A percentile compares a stretch with the other conserved stretches of the same genome.
These are phyloP conservation scores for Gari tellinella DNA, from an alignment of 2,888 invertebrate species.

Conservation along the genomic window DNA sequence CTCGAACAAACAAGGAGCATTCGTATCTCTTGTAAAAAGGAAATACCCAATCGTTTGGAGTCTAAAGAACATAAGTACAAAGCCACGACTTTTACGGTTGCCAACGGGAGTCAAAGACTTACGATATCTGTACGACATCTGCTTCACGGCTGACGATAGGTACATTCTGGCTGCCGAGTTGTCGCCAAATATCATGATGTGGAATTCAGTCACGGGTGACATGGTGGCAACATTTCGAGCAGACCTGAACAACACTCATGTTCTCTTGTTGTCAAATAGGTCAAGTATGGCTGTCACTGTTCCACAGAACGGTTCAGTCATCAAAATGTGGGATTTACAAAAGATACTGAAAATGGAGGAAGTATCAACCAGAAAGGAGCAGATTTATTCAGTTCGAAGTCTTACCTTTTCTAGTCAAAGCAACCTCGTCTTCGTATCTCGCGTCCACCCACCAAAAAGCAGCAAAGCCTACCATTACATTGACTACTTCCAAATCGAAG, in stretches of 20 bases:
- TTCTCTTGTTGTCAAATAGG: constrained; percentile 22
- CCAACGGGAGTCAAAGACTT: constrained; percentile 31
- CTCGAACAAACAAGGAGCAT: constrained; percentile 48
- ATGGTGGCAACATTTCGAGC: constrained; percentile 46
- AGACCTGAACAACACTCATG: constrained; percentile 49
- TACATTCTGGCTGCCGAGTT: constrained; percentile 52
- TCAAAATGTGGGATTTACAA: constrained; percentile 58
- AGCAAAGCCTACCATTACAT: constrained; percentile 68
- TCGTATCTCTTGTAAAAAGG: constrained; percentile 53
- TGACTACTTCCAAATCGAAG: constrained; percentile 72
- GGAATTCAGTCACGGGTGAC: constrained; percentile 51
- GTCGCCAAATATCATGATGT: constrained; percentile 51
- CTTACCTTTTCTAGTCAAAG: constrained; percentile 47
- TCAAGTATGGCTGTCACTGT: constrained; percentile 43
- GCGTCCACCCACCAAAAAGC: constrained; percentile 57
- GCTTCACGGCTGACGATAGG: constrained; percentile 55
- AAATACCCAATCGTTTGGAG: constrained; percentile 62
- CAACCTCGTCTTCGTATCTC: constrained; percentile 46
- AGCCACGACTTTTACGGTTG: constrained; percentile 42
- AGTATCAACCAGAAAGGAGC: constrained; percentile 45
- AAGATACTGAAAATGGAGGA: constrained; percentile 50
- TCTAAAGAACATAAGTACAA: constrained; percentile 51
- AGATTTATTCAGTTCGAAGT: constrained; percentile 41
- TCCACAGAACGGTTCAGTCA: constrained; percentile 43
- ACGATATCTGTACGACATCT: constrained; percentile 44